Evolutionary conservation across 2,888 invertebrate species (phyloP).

Genomic region (Scrobipalpa costella): DNA sequence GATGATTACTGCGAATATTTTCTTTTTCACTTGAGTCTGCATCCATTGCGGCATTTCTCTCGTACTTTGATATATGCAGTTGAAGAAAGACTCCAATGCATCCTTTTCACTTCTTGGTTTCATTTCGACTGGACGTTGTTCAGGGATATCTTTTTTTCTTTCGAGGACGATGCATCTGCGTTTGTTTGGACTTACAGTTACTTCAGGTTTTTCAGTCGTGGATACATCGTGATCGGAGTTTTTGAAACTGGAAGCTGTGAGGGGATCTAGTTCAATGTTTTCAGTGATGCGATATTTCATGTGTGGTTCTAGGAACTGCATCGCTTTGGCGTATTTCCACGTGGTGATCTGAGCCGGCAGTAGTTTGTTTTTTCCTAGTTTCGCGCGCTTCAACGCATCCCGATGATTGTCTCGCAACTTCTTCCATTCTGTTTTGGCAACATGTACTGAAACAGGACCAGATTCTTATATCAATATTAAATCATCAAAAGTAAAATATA

Average conservation of each 20-base stretch:
- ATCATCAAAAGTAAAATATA: neutral
- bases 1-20: conserved; percentile 70
- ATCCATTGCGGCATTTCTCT: conserved; percentile 71
- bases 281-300: conserved; percentile 75
- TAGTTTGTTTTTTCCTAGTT: conserved; percentile 70
- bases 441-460: conserved; percentile 51
- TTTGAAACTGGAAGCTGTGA: conserved; percentile 36
- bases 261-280: conserved; percentile 64
- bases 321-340: conserved; percentile 74
- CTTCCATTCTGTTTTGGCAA: conserved; percentile 71
- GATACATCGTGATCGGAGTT: conserved; percentile 58
- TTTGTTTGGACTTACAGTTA: conserved; percentile 43
- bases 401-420: conserved; percentile 71
- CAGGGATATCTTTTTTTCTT: conserved; percentile 27
- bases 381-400: conserved; percentile 70
- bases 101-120: conserved; percentile 44
- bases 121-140: neutral
- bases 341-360: conserved; percentile 72
- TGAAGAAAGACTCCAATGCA: conserved; percentile 68
- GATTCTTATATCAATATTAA: neutral
- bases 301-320: conserved; percentile 73
- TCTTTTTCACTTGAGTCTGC: conserved; percentile 75
- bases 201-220: conserved; percentile 48
- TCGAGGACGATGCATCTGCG: conserved; percentile 46
- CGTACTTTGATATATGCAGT: conserved; percentile 65